A percentile compares a stretch with the other conserved stretches of the same genome.
These are phyloP conservation scores for Dynastes hyllus DNA, from an alignment of 2,888 invertebrate genomes.

Conservation along the genomic window DNA sequence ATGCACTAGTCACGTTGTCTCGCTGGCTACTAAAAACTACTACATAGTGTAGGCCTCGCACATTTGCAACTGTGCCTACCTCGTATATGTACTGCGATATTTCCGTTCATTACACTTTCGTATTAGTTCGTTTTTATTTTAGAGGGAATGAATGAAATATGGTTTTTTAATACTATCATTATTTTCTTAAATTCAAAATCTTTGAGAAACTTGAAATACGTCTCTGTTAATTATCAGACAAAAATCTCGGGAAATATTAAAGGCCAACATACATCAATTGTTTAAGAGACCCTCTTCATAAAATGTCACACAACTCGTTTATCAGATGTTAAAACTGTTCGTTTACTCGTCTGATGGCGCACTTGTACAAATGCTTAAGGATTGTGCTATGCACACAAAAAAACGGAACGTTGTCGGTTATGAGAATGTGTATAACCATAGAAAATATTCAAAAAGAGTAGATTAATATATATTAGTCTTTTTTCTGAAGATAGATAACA, in stretches of 20 bases:
- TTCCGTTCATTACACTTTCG: too few species aligned
- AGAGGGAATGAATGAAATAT: background rate
- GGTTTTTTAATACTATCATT: too few species aligned
- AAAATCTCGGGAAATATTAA: constrained; percentile 62
- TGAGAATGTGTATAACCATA: background rate
- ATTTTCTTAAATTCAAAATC: too few species aligned
- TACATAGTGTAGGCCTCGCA: too few species aligned
- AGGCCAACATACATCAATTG: constrained; percentile 68
- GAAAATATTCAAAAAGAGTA: background rate
- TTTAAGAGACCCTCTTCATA: constrained; percentile 67
- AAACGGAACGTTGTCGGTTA: background rate
- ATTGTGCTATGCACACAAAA: constrained; percentile 16
- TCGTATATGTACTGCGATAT: too few species aligned
- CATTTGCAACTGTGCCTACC: too few species aligned
- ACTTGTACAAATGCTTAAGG: constrained; percentile 13
- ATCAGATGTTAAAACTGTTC: constrained; percentile 66
- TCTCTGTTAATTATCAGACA: constrained; percentile 62
- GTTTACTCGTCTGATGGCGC: constrained; percentile 12
- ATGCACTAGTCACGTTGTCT: too few species aligned
- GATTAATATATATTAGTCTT: background rate
- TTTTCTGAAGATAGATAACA: too few species aligned
- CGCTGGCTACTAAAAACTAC: too few species aligned
- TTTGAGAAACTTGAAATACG: constrained; percentile 50
- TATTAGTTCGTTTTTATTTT: too few species aligned
- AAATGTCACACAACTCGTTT: constrained; percentile 69